phyloP scores from a whole-genome alignment of 2,888 invertebrate species.

The Lagria hirta region DNA sequence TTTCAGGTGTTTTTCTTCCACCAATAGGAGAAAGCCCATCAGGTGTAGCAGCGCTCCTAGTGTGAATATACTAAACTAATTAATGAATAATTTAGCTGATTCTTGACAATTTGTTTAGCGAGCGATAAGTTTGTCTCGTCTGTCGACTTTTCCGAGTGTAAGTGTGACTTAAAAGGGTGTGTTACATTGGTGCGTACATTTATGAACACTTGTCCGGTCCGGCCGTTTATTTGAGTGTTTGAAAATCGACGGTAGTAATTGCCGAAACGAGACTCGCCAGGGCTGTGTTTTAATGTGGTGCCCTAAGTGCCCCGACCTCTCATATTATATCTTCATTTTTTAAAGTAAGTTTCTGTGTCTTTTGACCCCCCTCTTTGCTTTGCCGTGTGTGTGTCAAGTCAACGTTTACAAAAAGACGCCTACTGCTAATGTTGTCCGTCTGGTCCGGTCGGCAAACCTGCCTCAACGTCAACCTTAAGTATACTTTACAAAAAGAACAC shows the following conservation, averaged over 20 bases:
- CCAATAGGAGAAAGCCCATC: too few relatives aligned
- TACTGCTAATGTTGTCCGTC: too few relatives aligned
- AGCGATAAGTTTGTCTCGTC: constrained; percentile 41
- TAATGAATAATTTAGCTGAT: constrained; percentile 32
- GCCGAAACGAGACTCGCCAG: neutral
- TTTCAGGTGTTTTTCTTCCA: too few relatives aligned
- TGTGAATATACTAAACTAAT: constrained; percentile 14
- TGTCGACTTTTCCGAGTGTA: constrained; percentile 45
- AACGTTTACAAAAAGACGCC: constrained; percentile 30
- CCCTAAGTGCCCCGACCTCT: constrained; percentile 37
- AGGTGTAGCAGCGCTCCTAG: too few relatives aligned
- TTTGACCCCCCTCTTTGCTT: too few relatives aligned
- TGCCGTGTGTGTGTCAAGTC: too few relatives aligned
- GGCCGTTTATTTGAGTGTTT: neutral
- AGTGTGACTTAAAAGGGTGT: constrained; percentile 45
- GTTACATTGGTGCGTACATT: constrained; percentile 44
- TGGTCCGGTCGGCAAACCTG: too few relatives aligned
- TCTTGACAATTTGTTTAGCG: constrained; percentile 43
- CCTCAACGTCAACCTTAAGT: too few relatives aligned
- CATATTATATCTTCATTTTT: constrained; percentile 33
- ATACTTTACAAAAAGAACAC: too few relatives aligned
- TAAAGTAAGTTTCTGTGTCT: constrained; percentile 35
- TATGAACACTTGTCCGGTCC: neutral
- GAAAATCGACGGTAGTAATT: neutral
- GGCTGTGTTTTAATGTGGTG: constrained; percentile 41